A percentile compares a stretch with the other conserved stretches of the same genome.
Evolutionary conservation across 2,888 invertebrate genomes (phyloP).

Genomic region (Peribatodes rhomboidaria): DNA sequence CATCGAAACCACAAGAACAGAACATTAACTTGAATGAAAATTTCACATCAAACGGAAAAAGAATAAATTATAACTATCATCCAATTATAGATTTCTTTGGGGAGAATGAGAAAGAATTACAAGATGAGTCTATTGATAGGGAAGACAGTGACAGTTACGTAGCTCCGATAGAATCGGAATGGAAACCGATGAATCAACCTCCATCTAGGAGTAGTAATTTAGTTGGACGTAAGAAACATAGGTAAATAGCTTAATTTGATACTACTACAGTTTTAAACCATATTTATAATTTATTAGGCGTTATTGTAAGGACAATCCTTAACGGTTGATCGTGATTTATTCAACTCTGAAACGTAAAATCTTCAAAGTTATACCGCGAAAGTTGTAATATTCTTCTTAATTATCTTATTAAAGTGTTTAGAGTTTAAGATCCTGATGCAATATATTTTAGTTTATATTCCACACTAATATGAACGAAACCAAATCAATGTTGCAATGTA

Average conservation of each 20-base stretch:
- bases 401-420: neutral
- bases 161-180: slow-evolving; percentile 73
- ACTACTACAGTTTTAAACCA: neutral
- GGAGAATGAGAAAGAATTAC: slow-evolving; percentile 67
- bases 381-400: neutral
- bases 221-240: slow-evolving; percentile 50
- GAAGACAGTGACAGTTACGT: slow-evolving; percentile 70
- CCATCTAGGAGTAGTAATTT: slow-evolving; percentile 55
- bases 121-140: slow-evolving; percentile 73
- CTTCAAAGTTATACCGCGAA: neutral
- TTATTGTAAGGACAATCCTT: neutral
- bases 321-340: neutral
- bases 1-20: slow-evolving; percentile 56
- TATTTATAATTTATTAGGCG: neutral
- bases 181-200: slow-evolving; percentile 81
- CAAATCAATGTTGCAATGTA: slow-evolving; percentile 76
- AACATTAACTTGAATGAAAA: slow-evolving; percentile 57
- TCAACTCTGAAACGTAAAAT: neutral
- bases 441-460: slow-evolving; percentile 25
- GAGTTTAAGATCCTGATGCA: slow-evolving; percentile 8
- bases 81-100: slow-evolving; percentile 94
- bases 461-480: slow-evolving; percentile 58
- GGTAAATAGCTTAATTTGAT: slow-evolving; percentile 36
- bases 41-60: slow-evolving; percentile 70
- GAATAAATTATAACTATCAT: slow-evolving; percentile 93